Evolutionary conservation across 1,140 invertebrate species (phyloP), one percentile per base, ranked within the genome.

Genomic region (Rhynchophorus ferrugineus): DNA sequence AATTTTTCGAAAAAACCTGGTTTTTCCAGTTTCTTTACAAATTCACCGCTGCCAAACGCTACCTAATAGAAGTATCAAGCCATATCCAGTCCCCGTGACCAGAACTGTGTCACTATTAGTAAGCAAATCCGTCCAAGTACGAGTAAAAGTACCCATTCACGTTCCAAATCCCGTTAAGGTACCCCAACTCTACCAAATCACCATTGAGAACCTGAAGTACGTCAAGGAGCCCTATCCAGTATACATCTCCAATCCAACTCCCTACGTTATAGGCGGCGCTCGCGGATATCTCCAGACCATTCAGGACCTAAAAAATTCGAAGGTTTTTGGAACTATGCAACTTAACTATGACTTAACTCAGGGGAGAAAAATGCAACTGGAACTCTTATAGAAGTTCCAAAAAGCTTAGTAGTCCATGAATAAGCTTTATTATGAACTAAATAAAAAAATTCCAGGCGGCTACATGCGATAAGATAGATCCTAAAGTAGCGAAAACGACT

Each of bases 121-220:
- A 35, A 49, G 37, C 38, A 54, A 45, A 36, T 48, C 44, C 8
- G 52, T 54, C 8, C 58, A 54, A 36, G 55, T 61, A 33, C 55
- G 59, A 13, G 49, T 55, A 13, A 45, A 55, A n/a, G 55, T 59
- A 14, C 61, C 62, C 3, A 44, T 47, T 19, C 44, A 45, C 8
- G 53, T 55, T 2, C 49, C 49, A 44, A 46, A 49, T 18, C 53
- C 53, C 7, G 39, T 42, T n/a, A 24, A 45, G 5, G 63, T 69
- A 1, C 65, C 71, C 0, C 70, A 73, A 9, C 65, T 65, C 2
- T 67, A 64, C 41, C 64, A 64, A 35, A 62, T 69, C 56, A 17
- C 49, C 60, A 64, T 52, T 68, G 62, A 70, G 69, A 3, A 68
- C 71, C 67, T 62, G 49, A 70, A 67, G 60, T 46, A 69, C 60